A percentile compares a stretch with the other conserved stretches of the same genome.
Conservation (phyloP, 2,113 vertebrate genomes). For the Trochalopteron elliotii region DNA sequence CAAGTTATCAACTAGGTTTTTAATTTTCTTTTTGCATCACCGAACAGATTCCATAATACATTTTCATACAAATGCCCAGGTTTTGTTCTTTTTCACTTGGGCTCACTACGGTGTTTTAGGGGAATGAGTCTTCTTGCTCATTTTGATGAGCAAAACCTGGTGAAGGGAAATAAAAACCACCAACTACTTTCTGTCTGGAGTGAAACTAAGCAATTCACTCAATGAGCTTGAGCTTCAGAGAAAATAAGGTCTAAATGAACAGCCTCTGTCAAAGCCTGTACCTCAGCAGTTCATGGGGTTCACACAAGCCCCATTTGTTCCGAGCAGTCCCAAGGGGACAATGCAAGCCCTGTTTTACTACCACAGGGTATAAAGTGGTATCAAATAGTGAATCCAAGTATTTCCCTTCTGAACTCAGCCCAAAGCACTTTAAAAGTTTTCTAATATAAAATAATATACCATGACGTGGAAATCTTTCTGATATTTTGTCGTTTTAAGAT, state of each 20-base stretch:
- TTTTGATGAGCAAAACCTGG: not conserved
- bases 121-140: not conserved
- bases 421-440: conserved; percentile 45
- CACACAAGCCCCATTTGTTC: not conserved
- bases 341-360: conserved; percentile 16
- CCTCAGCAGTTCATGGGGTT: not conserved
- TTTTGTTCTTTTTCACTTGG: not conserved
- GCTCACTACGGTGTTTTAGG: not conserved
- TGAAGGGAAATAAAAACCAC: not conserved
- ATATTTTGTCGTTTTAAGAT: conserved; percentile 59
- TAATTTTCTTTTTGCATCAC: conserved; percentile 23
- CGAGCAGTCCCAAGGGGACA: conserved; percentile 16
- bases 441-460: conserved; percentile 52
- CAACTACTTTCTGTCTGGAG: not conserved
- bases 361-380: not conserved
- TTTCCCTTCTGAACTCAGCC: conserved; percentile 44
- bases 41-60: not conserved
- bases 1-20: not conserved
- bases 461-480: conserved; percentile 60
- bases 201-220: not conserved
- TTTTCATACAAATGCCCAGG: not conserved
- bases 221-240: not conserved
- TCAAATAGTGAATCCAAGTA: conserved; percentile 31
- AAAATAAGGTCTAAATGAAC: not conserved
- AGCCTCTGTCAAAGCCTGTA: not conserved